Conservation (phyloP, 1,140 invertebrate species). For the Bombus superbus region DNA sequence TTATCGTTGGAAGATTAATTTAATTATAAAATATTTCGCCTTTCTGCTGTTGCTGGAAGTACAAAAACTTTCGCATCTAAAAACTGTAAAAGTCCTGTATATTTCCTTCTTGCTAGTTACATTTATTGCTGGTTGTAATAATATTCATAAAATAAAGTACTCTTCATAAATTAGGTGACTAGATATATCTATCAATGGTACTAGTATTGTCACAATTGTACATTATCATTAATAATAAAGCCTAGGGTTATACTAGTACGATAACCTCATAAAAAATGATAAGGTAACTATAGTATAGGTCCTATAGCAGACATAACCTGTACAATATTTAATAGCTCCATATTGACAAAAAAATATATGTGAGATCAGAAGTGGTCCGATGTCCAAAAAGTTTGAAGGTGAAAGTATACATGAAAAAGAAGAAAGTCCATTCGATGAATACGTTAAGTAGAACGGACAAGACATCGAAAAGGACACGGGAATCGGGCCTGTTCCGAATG, state of each 20-base stretch:
- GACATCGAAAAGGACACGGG: constrained; percentile 34
- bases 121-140: too few relatives aligned
- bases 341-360: neutral
- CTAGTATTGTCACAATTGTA: too few relatives aligned
- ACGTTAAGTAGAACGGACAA: constrained; percentile 58
- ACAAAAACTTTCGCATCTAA: neutral
- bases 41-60: neutral
- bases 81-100: neutral
- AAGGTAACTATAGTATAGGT: too few relatives aligned
- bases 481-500: constrained; percentile 4
- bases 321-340: neutral
- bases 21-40: neutral
- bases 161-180: too few relatives aligned
- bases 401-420: constrained; percentile 58
- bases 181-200: too few relatives aligned
- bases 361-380: neutral
- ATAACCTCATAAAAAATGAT: neutral
- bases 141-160: too few relatives aligned
- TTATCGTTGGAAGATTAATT: neutral
- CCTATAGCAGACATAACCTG: too few relatives aligned
- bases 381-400: constrained; percentile 60
- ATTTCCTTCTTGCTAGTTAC: too few relatives aligned
- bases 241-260: neutral
- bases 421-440: constrained; percentile 53
- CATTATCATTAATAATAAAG: neutral